Conservation (phyloP, 2,888 invertebrate genomes). For the Stenotaenia linearis region DNA sequence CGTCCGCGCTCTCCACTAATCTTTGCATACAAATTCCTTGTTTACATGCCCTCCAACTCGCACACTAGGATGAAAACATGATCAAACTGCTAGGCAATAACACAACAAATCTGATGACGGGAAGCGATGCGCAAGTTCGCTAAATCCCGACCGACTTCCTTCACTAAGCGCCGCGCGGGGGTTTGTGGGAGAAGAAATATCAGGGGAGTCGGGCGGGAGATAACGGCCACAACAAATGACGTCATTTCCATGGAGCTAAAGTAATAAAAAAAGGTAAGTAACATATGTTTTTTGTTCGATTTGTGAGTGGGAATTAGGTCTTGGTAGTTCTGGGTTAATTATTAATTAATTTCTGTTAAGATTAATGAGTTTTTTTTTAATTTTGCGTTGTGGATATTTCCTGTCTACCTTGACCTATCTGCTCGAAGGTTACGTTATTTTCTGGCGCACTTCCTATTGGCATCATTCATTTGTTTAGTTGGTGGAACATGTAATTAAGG, state of each 20-base stretch:
- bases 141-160: background rate
- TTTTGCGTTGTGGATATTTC: background rate
- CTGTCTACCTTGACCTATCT: background rate
- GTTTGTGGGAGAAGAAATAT: background rate
- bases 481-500: too few species aligned
- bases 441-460: too few species aligned
- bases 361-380: background rate
- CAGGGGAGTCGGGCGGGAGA: background rate
- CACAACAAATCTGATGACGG: too few species aligned
- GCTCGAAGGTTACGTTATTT: background rate
- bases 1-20: slow-evolving; percentile 51
- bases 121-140: background rate
- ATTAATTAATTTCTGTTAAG: background rate
- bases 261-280: too few species aligned
- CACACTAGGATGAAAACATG: background rate
- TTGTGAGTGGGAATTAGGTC: background rate
- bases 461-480: too few species aligned
- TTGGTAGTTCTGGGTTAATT: background rate
- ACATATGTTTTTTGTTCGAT: background rate
- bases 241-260: background rate
- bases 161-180: background rate
- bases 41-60: slow-evolving; percentile 16
- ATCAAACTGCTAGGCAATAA: background rate
- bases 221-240: background rate
- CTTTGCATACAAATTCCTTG: slow-evolving; percentile 46